Conservation (phyloP, 2,113 vertebrate species). For the Lagenorhynchus albirostris region DNA sequence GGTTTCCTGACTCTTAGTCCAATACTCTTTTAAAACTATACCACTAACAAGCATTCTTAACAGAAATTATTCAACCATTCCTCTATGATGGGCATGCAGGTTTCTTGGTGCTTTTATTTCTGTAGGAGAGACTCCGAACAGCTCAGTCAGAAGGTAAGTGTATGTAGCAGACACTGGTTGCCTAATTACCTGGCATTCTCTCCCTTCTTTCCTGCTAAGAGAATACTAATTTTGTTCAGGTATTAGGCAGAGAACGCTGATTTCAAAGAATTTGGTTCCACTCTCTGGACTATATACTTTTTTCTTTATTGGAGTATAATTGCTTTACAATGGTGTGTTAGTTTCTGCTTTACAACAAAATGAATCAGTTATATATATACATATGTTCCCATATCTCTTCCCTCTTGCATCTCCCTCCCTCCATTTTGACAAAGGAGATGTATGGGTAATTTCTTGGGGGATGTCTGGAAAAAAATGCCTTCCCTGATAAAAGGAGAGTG, state of each 20-base stretch:
- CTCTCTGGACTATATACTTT: background rate
- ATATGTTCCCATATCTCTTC: no score
- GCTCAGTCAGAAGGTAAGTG: background rate
- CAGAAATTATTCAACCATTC: constrained; percentile 20
- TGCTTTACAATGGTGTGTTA: no score
- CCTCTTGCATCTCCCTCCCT: no score
- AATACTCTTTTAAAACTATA: background rate
- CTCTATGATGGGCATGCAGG: background rate
- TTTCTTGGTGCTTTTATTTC: constrained; percentile 19
- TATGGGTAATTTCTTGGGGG: background rate
- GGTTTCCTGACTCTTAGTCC: background rate
- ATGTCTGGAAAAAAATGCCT: background rate
- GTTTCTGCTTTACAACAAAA: no score
- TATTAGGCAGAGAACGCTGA: background rate
- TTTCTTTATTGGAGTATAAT: no score
- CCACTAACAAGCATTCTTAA: background rate
- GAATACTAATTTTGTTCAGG: constrained; percentile 11
- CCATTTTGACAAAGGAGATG: background rate
- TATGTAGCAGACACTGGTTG: background rate
- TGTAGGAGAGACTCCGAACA: background rate
- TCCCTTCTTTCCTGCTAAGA: background rate
- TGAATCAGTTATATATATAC: no score
- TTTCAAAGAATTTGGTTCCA: background rate
- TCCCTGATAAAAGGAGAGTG: background rate
- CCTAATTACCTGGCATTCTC: background rate